Conservation (phyloP, 2,113 vertebrate genomes). For the Pampusana beccarii region DNA sequence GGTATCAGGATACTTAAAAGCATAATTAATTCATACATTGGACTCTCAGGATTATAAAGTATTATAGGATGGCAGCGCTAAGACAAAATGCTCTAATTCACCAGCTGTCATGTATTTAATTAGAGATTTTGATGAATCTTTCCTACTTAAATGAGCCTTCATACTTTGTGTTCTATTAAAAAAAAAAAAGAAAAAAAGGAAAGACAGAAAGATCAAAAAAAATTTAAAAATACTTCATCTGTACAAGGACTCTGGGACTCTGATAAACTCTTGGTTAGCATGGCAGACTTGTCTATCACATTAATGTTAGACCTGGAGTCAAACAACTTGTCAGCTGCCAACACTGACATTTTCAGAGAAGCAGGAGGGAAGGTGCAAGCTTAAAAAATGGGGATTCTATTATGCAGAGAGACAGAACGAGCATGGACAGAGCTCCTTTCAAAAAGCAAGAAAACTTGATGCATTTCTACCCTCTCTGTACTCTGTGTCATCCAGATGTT, state of each 20-base stretch:
- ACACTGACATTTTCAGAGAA: neutral
- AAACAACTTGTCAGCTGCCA: neutral
- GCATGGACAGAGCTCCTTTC: neutral
- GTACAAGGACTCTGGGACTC: neutral
- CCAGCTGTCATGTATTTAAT: conserved; percentile 82
- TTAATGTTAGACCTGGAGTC: neutral
- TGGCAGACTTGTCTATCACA: neutral
- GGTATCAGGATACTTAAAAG: conserved; percentile 66
- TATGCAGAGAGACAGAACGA: neutral
- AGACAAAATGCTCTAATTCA: conserved; percentile 81
- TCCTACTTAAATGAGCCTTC: conserved; percentile 58
- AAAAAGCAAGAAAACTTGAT: neutral
- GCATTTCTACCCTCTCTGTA: neutral
- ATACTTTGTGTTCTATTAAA: neutral
- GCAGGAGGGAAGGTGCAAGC: neutral
- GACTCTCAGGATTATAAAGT: conserved; percentile 78
- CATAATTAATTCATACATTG: conserved; percentile 79
- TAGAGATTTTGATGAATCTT: conserved; percentile 78
- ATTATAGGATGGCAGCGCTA: conserved; percentile 72
- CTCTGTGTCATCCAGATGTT: neutral
- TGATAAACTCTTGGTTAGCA: neutral
- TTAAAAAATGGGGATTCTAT: neutral
- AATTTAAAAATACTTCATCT: neutral
- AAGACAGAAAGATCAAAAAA: neutral
- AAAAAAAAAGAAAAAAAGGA: neutral